Evolutionary conservation across 2,113 vertebrate genomes (phyloP).

Genomic region (Nothoprocta pentlandii): DNA sequence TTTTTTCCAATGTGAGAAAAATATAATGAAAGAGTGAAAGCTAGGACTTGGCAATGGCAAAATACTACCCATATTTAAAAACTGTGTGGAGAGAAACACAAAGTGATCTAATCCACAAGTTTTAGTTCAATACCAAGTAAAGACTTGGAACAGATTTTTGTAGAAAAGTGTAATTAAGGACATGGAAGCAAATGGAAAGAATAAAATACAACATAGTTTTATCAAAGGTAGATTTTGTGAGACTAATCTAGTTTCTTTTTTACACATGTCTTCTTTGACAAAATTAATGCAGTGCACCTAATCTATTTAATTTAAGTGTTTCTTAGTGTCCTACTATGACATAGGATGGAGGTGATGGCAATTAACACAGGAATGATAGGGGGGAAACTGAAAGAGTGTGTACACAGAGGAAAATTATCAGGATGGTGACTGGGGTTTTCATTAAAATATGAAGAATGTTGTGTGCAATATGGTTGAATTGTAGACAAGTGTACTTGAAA

Average conservation of each 20-base stretch:
- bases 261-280: neutral
- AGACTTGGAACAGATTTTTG: neutral
- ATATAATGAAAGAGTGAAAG: neutral
- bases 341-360: neutral
- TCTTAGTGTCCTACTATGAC: neutral
- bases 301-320: neutral
- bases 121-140: neutral
- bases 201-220: neutral
- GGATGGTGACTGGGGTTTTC: neutral
- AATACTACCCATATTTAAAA: neutral
- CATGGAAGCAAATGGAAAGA: neutral
- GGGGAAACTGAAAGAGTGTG: neutral
- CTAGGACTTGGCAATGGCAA: neutral
- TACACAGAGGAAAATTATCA: neutral
- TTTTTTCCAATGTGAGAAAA: neutral
- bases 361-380: neutral
- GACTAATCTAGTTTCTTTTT: neutral
- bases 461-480: neutral
- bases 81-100: neutral
- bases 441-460: neutral
- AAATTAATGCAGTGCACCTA: neutral
- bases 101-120: neutral
- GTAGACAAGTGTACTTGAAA: rapidly evolving
- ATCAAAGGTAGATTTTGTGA: neutral
- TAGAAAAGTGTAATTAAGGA: neutral